A percentile compares a stretch with the other conserved stretches of the same genome.
These are phyloP conservation scores for Furcula furcula DNA, from an alignment of 2,888 invertebrate genomes.

Conservation along the genomic window DNA sequence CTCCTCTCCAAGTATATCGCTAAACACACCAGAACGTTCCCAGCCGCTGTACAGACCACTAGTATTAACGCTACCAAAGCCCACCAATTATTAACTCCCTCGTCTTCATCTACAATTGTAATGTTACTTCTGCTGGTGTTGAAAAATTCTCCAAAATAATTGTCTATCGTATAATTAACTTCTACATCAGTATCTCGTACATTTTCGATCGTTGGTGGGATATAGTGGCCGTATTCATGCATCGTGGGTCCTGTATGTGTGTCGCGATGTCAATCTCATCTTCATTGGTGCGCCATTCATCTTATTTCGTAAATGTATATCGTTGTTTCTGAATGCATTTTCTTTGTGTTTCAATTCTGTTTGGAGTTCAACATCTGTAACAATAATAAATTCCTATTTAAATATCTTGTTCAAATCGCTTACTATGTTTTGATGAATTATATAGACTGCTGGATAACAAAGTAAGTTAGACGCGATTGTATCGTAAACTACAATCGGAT, in stretches of 20 bases:
- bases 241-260: conserved; percentile 49
- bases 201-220: conserved; percentile 25
- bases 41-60: conserved; percentile 93
- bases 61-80: conserved; percentile 88
- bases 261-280: conserved; percentile 48
- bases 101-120: conserved; percentile 28
- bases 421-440: no score
- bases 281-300: conserved; percentile 53
- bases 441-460: no score
- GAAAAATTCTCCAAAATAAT: conserved; percentile 16
- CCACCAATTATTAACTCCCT: conserved; percentile 87
- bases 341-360: conserved; percentile 34
- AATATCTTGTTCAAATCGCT: no score
- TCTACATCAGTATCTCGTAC: conserved; percentile 18
- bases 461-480: no score
- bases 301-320: conserved; percentile 73
- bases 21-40: conserved; percentile 96
- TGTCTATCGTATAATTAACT: conserved; percentile 27
- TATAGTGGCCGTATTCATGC: conserved; percentile 51
- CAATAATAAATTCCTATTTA: conserved; percentile 28
- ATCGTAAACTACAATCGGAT: no score
- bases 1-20: conserved; percentile 96
- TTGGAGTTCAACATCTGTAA: conserved; percentile 51
- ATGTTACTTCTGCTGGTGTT: conserved; percentile 42
- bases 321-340: conserved; percentile 43